A percentile compares a stretch with the other conserved stretches of the same genome.
phyloP scores from a whole-genome alignment of 92 coral and sea anemone genomes.

The Pocillopora grandis region DNA sequence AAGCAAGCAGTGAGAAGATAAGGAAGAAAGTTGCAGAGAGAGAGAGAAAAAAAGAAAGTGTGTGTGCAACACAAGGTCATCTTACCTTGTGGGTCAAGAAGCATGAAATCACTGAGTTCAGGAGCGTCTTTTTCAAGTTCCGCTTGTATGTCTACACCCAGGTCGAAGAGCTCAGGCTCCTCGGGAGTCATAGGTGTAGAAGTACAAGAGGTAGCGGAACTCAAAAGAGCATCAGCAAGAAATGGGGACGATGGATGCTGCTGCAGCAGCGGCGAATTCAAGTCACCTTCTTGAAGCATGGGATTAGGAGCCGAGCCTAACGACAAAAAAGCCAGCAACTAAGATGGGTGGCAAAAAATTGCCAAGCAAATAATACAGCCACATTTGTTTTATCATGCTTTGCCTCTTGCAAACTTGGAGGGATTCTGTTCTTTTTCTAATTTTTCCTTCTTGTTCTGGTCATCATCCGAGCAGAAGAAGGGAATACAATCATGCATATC shows the following conservation, averaged over 20 bases:
- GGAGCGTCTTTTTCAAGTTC: constrained; percentile 82
- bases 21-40: not conserved
- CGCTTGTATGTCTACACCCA: constrained; percentile 93
- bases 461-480: too few species aligned
- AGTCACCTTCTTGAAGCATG: constrained; percentile 41
- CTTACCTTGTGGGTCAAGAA: constrained; percentile 94
- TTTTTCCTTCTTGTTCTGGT: too few species aligned
- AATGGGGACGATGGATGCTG: constrained; percentile 92
- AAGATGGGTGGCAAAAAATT: not conserved
- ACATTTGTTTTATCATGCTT: too few species aligned
- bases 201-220: constrained; percentile 99
- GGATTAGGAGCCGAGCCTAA: constrained; percentile 72
- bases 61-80: constrained; percentile 69
- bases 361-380: not conserved
- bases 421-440: too few species aligned
- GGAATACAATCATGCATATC: too few species aligned
- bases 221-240: constrained; percentile 76
- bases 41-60: not conserved
- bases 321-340: constrained; percentile 43
- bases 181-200: constrained; percentile 88
- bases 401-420: too few species aligned
- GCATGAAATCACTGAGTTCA: constrained; percentile 61
- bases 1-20: not conserved
- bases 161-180: constrained; percentile 59
- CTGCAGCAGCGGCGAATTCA: constrained; percentile 55